phyloP scores from a whole-genome alignment of 2,888 invertebrate genomes.

The Hyles lineata region DNA sequence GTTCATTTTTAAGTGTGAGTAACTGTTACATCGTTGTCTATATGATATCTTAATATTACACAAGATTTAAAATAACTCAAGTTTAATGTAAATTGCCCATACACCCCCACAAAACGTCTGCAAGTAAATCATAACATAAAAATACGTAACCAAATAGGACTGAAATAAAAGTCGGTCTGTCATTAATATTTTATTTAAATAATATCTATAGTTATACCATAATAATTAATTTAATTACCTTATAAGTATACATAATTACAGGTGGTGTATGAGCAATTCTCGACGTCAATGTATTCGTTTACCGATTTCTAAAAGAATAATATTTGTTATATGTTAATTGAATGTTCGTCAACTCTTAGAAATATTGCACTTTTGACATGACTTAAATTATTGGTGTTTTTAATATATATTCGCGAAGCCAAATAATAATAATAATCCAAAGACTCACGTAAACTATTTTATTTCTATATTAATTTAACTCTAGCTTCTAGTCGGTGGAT shows the following conservation, averaged over 20 bases:
- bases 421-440: background rate
- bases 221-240: slow-evolving; percentile 56
- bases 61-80: background rate
- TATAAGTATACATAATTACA: slow-evolving; percentile 69
- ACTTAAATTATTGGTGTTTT: background rate
- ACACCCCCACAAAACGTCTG: slow-evolving; percentile 83
- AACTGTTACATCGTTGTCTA: slow-evolving; percentile 24
- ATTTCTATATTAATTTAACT: background rate
- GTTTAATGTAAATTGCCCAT: slow-evolving; percentile 73
- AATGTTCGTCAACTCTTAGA: background rate
- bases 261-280: slow-evolving; percentile 83
- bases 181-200: slow-evolving; percentile 75
- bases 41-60: background rate
- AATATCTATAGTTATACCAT: slow-evolving; percentile 71
- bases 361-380: background rate
- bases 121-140: slow-evolving; percentile 67
- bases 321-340: background rate
- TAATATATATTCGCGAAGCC: background rate
- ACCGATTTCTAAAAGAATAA: slow-evolving; percentile 22
- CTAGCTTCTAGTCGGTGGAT: slow-evolving; percentile 16
- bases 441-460: background rate
- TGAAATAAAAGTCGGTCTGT: slow-evolving; percentile 78
- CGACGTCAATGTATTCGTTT: slow-evolving; percentile 30
- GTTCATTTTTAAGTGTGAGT: slow-evolving; percentile 18
- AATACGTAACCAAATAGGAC: slow-evolving; percentile 69